Percentiles rank a stretch among this genome's conserved stretches.
These are phyloP conservation scores for Furnarius figulus DNA, from an alignment of 2,113 vertebrate genomes.

Conservation along the genomic window DNA sequence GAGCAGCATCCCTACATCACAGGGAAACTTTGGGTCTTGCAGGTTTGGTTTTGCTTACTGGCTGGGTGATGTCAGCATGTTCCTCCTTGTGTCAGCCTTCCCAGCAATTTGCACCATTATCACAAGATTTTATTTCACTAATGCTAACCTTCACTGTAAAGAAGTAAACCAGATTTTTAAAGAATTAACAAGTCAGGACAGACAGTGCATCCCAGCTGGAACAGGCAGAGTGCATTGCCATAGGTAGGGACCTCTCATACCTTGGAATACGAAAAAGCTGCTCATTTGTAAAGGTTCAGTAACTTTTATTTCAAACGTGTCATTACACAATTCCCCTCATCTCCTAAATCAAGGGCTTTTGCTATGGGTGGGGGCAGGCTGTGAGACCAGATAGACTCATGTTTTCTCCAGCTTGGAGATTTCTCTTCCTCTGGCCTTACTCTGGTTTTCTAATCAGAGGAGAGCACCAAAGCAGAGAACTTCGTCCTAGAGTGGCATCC, in stretches of 20 bases:
- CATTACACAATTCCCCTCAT: neutral
- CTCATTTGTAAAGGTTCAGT: neutral
- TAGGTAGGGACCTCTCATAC: neutral
- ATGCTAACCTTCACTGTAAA: neutral
- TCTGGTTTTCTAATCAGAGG: neutral
- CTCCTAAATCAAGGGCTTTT: neutral
- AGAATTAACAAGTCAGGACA: neutral
- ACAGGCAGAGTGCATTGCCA: neutral
- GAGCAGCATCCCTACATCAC: neutral
- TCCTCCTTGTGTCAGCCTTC: neutral
- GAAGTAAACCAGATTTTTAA: neutral
- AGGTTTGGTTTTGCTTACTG: neutral
- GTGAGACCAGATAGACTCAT: neutral
- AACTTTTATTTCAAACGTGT: neutral
- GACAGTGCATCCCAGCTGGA: rapidly evolving
- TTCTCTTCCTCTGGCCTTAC: neutral
- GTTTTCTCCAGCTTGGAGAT: neutral
- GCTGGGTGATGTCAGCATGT: neutral
- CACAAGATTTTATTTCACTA: neutral
- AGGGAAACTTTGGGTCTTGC: neutral
- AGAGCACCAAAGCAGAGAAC: neutral
- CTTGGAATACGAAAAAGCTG: neutral
- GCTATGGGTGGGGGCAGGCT: neutral
- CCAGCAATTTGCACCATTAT: rapidly evolving
- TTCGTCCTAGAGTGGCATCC: neutral